Evolutionary conservation across 2,888 invertebrate species (phyloP).

Genomic region (Leucophenga maculata): DNA sequence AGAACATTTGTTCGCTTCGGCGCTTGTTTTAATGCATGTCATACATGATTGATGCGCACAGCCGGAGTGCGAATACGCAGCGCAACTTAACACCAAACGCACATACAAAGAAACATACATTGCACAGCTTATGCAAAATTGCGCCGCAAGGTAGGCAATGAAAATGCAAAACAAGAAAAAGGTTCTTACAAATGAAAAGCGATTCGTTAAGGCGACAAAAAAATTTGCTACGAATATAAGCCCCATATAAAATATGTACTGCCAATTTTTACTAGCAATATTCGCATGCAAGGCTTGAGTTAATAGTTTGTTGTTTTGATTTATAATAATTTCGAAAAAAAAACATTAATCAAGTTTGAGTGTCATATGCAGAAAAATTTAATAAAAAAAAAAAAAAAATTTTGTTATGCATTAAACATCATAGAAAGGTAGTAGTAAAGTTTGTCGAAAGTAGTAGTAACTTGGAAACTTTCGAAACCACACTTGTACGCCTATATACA

Average conservation of each 20-base stretch:
- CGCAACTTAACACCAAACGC: constrained; percentile 3
- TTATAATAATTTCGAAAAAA: no score
- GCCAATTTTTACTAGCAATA: not conserved
- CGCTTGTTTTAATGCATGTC: constrained; percentile 54
- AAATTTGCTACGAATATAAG: no score
- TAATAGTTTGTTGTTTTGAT: not conserved
- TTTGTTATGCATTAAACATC: no score
- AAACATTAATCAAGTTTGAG: no score
- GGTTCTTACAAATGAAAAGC: no score
- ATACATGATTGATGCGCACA: constrained; percentile 60
- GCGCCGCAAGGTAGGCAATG: constrained; percentile 61
- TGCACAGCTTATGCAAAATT: constrained; percentile 27
- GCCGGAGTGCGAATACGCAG: not conserved
- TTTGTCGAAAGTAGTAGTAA: no score
- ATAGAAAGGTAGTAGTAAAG: no score
- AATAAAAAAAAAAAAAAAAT: no score
- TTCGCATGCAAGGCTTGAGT: not conserved
- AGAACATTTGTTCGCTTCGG: no score
- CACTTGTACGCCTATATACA: no score
- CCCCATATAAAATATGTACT: not conserved
- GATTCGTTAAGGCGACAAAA: no score
- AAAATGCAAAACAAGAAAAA: constrained; percentile 34
- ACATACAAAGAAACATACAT: not conserved
- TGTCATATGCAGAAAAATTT: no score
- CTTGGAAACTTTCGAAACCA: not conserved